Percentiles rank a stretch among this genome's conserved stretches.
Evolutionary conservation across 2,113 vertebrate species (phyloP).

Genomic region (Alexandromys fortis): DNA sequence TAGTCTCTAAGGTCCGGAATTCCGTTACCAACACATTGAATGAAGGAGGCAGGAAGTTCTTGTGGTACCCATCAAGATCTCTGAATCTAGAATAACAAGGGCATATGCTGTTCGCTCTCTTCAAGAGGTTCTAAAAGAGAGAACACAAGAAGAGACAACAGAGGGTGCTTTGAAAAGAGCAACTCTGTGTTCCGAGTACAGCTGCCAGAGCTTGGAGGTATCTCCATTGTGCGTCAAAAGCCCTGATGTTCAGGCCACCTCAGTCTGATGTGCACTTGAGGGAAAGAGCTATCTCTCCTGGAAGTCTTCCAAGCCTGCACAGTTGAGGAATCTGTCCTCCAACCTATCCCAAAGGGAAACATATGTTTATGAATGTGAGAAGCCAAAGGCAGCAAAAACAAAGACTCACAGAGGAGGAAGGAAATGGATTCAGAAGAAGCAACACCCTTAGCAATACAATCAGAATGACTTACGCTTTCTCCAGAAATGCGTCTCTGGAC

Average conservation of each 20-base stretch:
- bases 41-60: not conserved
- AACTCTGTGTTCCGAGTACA: constrained; percentile 37
- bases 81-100: not conserved
- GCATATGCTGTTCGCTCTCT: not conserved
- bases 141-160: constrained; percentile 24
- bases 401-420: constrained; percentile 80
- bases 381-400: constrained; percentile 80
- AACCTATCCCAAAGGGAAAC: constrained; percentile 74
- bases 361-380: constrained; percentile 81
- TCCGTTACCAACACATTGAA: not conserved
- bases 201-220: constrained; percentile 46
- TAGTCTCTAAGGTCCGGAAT: not conserved
- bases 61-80: not conserved
- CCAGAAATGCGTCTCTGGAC: constrained; percentile 95
- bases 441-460: constrained; percentile 75
- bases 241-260: not conserved
- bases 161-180: constrained; percentile 14
- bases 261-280: not conserved
- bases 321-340: constrained; percentile 62
- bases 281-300: not conserved
- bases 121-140: constrained; percentile 51
- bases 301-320: constrained; percentile 42
- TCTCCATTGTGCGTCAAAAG: not conserved
- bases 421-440: constrained; percentile 83
- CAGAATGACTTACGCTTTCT: constrained; percentile 93